Evolutionary conservation across 2,113 vertebrate species (phyloP).

Genomic region (Nanorana parkeri): DNA sequence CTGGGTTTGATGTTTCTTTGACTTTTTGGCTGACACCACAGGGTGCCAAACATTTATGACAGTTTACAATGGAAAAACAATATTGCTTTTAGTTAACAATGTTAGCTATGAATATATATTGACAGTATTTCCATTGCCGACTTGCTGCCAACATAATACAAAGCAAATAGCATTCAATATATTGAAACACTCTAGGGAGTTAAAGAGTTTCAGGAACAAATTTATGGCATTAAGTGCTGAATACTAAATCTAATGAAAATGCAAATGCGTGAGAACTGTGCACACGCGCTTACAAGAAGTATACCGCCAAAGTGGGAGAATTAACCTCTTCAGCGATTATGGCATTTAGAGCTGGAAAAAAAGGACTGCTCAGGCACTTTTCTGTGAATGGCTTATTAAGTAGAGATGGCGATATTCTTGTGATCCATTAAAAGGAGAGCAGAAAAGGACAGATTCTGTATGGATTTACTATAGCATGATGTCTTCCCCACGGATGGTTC

Average conservation of each 20-base stretch:
- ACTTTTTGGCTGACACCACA: constrained; percentile 72
- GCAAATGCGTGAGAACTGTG: constrained; percentile 70
- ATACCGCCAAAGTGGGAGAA: constrained; percentile 69
- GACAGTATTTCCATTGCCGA: constrained; percentile 78
- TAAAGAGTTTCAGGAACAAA: constrained; percentile 79
- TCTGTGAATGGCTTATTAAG: constrained; percentile 37
- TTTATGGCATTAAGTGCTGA: constrained; percentile 76
- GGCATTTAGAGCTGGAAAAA: constrained; percentile 40
- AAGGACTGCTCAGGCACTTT: constrained; percentile 33
- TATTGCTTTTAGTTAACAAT: constrained; percentile 84
- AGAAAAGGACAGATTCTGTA: constrained; percentile 12
- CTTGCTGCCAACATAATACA: constrained; percentile 77
- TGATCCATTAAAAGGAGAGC: constrained; percentile 19
- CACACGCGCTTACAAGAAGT: constrained; percentile 62
- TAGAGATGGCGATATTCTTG: constrained; percentile 31
- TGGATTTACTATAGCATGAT: background rate
- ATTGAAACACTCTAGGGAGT: constrained; percentile 73
- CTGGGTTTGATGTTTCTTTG: constrained; percentile 67
- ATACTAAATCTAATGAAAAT: constrained; percentile 79
- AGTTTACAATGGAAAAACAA: constrained; percentile 79
- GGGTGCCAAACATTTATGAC: constrained; percentile 76
- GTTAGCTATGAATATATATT: constrained; percentile 82
- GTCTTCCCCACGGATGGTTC: no score
- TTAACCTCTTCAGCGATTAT: constrained; percentile 62
- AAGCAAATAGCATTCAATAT: constrained; percentile 78